Evolutionary conservation across 2,888 invertebrate genomes (phyloP).

Genomic region (Parochlus steinenii): DNA sequence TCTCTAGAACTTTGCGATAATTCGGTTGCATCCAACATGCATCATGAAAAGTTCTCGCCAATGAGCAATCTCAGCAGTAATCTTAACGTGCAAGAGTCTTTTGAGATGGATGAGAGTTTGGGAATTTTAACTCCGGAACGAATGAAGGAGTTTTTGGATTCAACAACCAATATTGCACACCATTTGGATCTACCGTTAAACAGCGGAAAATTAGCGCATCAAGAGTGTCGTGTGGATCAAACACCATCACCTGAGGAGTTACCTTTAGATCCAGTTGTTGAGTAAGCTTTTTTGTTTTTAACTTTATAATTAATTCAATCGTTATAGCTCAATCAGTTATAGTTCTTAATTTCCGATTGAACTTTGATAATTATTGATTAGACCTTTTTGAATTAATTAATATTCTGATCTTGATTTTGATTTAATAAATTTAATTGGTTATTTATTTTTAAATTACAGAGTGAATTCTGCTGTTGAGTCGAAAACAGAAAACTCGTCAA

Average conservation of each 20-base stretch:
- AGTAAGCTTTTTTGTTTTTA: too few species aligned
- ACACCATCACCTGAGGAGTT: slow-evolving; percentile 76
- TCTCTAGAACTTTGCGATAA: slow-evolving; percentile 29
- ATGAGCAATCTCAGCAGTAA: slow-evolving; percentile 14
- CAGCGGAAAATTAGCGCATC: slow-evolving; percentile 15
- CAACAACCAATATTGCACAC: slow-evolving; percentile 32
- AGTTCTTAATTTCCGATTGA: too few species aligned
- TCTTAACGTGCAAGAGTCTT: slow-evolving; percentile 53
- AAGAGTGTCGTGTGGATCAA: slow-evolving; percentile 44
- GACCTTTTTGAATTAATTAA: too few species aligned
- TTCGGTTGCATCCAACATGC: slow-evolving; percentile 23
- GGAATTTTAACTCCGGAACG: slow-evolving; percentile 80
- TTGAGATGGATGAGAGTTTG: slow-evolving; percentile 64
- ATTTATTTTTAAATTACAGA: slow-evolving; percentile 13
- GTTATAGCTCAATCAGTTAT: too few species aligned
- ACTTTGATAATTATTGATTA: too few species aligned
- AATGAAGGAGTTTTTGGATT: slow-evolving; percentile 58
- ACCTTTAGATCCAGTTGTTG: slow-evolving; percentile 58
- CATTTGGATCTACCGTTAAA: slow-evolving; percentile 16
- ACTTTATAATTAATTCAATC: too few species aligned
- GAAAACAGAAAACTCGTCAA: slow-evolving; percentile 42
- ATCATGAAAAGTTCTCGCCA: slow-evolving; percentile 10
- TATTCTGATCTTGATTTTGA: too few species aligned
- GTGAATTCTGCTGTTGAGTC: slow-evolving; percentile 35
- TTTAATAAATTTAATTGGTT: slow-evolving; percentile 17